Evolutionary conservation across 2,797 vertebrate species (phyloP), one percentile per base, ranked within the genome.

Genomic region (Glossophaga mutica): DNA sequence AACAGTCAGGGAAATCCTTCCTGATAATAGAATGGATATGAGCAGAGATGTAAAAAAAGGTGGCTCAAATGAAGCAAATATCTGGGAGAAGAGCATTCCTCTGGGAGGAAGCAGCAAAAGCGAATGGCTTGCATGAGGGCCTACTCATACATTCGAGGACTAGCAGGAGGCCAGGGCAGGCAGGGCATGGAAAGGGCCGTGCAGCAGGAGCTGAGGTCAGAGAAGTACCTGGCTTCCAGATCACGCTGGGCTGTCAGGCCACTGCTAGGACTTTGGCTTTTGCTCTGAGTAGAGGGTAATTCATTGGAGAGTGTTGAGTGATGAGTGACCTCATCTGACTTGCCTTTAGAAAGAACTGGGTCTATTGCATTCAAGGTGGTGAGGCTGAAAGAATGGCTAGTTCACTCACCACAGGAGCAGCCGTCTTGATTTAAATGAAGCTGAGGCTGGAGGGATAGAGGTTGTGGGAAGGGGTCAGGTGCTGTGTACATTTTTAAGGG

Each of bases 241-340:
- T 89, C n/a, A 44, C 14, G 26, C 22, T 0, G 1, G 24, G 39
- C 15, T 34, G n/a, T 77, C 11, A n/a, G 52, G 14, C 39, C 70
- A 44, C 42, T 39, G 10, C 34, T 5, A 42, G 55, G 34, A 57
- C 44, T 93, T 71, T 57, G 11, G 62, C 26, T 85, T 90, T 93
- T 59, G 78, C 26, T 65, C 62, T 32, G 29, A 65, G 12, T 15
- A 62, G 59, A 62, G 14, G 62, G 62, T n/a, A 65, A n/a, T 39
- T 83, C 22, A 29, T 9, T 12, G 39, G 68, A 76, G n/a, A 34
- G 3, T 71, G 83, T 46, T 84, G 57, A 62, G 48, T 19, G 50
- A 59, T 67, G 12, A 94, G 9, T 39, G 78, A 50, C 32, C 39
- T 77, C 82, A 46, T 59, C 65, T 85, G 77, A 88, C 48, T 83